These are phyloP conservation scores for Gryon sp. DNA, from an alignment of 1,140 invertebrate genomes.

Conservation along the genomic window DNA sequence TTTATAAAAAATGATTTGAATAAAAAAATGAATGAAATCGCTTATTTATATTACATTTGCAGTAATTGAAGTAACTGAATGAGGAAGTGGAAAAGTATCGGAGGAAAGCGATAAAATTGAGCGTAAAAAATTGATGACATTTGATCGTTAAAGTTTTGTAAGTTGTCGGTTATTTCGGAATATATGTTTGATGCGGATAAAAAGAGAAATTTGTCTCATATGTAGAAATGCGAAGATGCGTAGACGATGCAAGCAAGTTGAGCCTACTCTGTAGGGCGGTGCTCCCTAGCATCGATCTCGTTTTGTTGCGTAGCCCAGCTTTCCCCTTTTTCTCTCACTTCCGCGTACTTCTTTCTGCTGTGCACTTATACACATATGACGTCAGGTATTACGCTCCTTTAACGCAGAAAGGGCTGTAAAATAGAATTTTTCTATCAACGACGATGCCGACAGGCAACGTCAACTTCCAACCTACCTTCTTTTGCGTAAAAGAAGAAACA, in stretches of 20 bases:
- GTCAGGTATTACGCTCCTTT: constrained; percentile 68
- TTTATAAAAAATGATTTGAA: no score
- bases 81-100: no score
- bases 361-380: constrained; percentile 69
- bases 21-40: no score
- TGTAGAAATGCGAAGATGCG: constrained; percentile 74
- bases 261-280: constrained; percentile 74
- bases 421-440: constrained; percentile 71
- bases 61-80: no score
- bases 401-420: constrained; percentile 68
- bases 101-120: no score
- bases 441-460: constrained; percentile 51
- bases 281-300: constrained; percentile 78
- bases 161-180: no score
- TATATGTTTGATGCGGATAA: not conserved
- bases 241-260: constrained; percentile 70
- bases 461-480: constrained; percentile 43
- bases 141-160: no score
- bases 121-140: no score
- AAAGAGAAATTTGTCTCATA: constrained; percentile 44
- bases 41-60: no score
- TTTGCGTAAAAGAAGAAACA: constrained; percentile 56
- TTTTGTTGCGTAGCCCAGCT: constrained; percentile 72
- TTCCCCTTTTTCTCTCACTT: constrained; percentile 66
- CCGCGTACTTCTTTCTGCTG: constrained; percentile 69